Base-by-base conservation (phyloP, 2,113 vertebrate genomes). In the Phaethornis superciliosus region DNA sequence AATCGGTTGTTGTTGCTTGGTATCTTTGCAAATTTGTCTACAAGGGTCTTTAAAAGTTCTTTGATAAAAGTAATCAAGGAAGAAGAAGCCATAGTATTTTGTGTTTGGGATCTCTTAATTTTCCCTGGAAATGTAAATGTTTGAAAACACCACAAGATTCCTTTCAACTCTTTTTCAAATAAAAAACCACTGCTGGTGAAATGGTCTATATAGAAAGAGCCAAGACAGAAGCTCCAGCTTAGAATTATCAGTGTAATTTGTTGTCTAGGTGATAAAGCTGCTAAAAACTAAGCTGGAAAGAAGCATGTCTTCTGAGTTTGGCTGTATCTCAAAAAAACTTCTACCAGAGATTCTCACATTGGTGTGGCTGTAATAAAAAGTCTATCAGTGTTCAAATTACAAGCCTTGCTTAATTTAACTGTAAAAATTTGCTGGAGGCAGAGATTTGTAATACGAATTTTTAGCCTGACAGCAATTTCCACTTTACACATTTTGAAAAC, bases 401-500 rank as follows among this genome's bases (percentile, higher is more conserved):
- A 88, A 90, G 33, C 42, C 32, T 69, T 80, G 28, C 42, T 93
- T 65, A 81, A 87, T 90, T 96, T 74, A 90, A 93, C 91, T 30
- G 70, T 19, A 35, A 82, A 95, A 93, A 94, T 35, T 32, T 85
- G 88, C 92, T 95, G 44, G 54, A 90, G 88, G 94, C 81, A 69
- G 82, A 85, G 69, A 59, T 72, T 86, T 95, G 81, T 30, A 74
- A 91, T 79, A 67, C 62, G 85, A 85, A 91, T 95, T 96, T 91
- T 94, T 51, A 63, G 88, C 72, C 93, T 70, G 42, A 51, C 56
- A 95, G 86, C 74, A 69, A 86, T 91, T 97, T 96, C 90, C 70
- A 79, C 70, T 80, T 92, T 87, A 81, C 81, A 95, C 88, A 81
- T 77, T 94, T 78, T 87, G 68, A 93, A 93, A 96, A 94, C 80